Conservation (phyloP, 2,113 vertebrate genomes). For the Hemiscyllium ocellatum region DNA sequence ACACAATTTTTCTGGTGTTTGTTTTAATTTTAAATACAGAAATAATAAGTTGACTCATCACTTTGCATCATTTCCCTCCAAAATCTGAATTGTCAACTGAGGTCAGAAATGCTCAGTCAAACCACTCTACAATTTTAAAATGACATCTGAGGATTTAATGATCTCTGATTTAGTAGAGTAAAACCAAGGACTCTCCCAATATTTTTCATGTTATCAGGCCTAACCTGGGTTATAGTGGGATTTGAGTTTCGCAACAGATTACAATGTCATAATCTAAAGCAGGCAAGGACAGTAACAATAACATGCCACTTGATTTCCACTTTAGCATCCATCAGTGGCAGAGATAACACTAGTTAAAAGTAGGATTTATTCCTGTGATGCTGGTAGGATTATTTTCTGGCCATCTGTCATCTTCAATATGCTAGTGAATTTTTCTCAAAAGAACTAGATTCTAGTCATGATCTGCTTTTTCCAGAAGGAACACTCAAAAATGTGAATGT, state of each 20-base stretch:
- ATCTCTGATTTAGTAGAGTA: neutral
- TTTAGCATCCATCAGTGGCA: neutral
- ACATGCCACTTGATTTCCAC: neutral
- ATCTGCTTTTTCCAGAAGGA: neutral
- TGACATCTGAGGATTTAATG: neutral
- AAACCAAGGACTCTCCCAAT: neutral
- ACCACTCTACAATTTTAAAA: neutral
- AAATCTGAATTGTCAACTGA: neutral
- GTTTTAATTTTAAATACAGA: neutral
- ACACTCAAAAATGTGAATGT: neutral
- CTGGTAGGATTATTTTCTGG: neutral
- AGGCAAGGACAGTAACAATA: neutral
- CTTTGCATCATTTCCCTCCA: neutral
- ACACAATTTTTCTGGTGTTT: too few relatives aligned
- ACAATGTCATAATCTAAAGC: neutral
- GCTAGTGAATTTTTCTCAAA: neutral
- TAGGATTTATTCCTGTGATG: neutral
- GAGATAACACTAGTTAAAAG: neutral
- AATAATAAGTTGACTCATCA: neutral
- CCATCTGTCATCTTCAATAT: neutral
- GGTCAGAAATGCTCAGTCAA: neutral
- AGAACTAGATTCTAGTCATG: neutral
- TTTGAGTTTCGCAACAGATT: neutral
- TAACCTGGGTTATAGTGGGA: neutral
- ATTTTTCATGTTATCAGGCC: neutral